Base-by-base conservation (phyloP, 2,113 vertebrate species). In the Telmatochromis bifrenatus region DNA sequence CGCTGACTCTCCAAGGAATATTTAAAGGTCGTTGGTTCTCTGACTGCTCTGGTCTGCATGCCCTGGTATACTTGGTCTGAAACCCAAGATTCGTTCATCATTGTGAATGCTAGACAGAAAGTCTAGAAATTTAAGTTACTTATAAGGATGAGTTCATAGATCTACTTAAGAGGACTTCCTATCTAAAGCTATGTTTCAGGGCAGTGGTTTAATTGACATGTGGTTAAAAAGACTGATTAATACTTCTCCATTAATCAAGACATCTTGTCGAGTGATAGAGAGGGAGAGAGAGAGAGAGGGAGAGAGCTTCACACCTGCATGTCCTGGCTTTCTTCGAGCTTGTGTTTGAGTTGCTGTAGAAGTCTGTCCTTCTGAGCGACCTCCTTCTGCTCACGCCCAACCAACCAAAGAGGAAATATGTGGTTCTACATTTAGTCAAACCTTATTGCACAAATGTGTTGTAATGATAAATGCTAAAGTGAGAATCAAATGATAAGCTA, bases 361-460 rank as follows among this genome's bases (percentile, higher is more conserved):
- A 97, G 96, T 53, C 97, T 93, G 5, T 99, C 98, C 92, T 98
- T 99, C 96, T 98, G 98, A 51, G 96, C 96, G 35, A 97, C 86
- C 79, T 99, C 98, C 88, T 97, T 99, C 98, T 99, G 96, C 90
- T 51, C 73, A 51, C 2, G 95, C 6, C 12, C 49, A 26, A 26
- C 2, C 51, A 62, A 31, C 11, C 13, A 81, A 35, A 70, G 5
- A 80, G 4, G 62, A 86, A 49, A 83, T 7, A 14, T 3, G 4
- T 3, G 4, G 8, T 33, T 87, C 7, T 54, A 79, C 4, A 33
- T 33, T 53, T 37, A 58, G 26, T 19, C 28, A 21, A 62, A 54
- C 88, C 12, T 39, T 7, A 86, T 42, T 14, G 7, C n/a, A 84
- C 39, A 77, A 75, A 81, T 47, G 9, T 58, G 12, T 11, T 23